A percentile compares a stretch with the other conserved stretches of the same genome.
These are phyloP conservation scores for Latrodectus hesperus DNA, from an alignment of 2,888 invertebrate genomes.

Conservation along the genomic window DNA sequence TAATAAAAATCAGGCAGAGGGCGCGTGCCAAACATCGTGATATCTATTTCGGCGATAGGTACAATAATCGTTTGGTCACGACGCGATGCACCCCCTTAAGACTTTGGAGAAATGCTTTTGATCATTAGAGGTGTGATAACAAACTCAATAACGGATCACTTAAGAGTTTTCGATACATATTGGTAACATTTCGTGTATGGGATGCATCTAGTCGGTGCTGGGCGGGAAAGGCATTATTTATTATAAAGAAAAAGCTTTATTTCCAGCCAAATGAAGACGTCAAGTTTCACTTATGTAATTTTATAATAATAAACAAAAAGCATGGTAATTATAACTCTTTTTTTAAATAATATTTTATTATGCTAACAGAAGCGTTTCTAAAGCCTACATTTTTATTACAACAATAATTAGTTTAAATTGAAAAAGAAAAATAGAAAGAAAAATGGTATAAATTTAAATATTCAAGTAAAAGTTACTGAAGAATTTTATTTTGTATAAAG, in stretches of 20 bases:
- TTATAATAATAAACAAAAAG: not conserved
- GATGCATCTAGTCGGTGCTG: conserved; percentile 8
- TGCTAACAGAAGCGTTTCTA: too few species aligned
- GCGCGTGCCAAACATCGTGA: conserved; percentile 61
- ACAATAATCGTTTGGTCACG: conserved; percentile 60
- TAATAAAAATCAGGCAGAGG: conserved; percentile 12
- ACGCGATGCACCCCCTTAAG: conserved; percentile 20
- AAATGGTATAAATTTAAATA: too few species aligned
- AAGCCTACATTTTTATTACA: too few species aligned
- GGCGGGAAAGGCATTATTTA: conserved; percentile 4
- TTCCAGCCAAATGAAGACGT: conserved; percentile 20
- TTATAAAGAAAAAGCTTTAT: conserved; percentile 17
- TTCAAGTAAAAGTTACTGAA: too few species aligned
- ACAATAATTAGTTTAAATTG: too few species aligned
- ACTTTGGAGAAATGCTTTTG: conserved; percentile 7
- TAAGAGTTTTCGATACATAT: conserved; percentile 49
- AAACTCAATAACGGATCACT: conserved; percentile 34
- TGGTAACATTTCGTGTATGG: conserved; percentile 19
- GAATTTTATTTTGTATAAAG: too few species aligned
- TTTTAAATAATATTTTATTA: too few species aligned
- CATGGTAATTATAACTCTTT: too few species aligned
- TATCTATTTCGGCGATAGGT: conserved; percentile 54
- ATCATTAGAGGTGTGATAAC: conserved; percentile 43
- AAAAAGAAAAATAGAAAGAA: too few species aligned
- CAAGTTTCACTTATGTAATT: conserved; percentile 12